Conservation (phyloP, 2,113 vertebrate genomes). For the Cyrtonyx montezumae region DNA sequence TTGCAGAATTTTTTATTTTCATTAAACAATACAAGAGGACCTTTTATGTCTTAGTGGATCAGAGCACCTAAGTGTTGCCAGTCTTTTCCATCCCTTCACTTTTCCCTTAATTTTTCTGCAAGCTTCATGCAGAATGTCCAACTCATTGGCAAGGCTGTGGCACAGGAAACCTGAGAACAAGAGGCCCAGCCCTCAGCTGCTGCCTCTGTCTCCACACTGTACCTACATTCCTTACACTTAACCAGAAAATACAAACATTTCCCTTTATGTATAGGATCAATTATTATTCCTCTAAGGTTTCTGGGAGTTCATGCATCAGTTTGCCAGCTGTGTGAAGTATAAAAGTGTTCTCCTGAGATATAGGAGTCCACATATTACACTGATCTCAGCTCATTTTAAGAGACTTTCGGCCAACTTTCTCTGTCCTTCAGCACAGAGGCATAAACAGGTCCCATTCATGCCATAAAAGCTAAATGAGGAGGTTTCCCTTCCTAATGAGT, state of each 20-base stretch:
- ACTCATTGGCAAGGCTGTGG: not conserved
- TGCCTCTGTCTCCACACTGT: not conserved
- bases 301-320: not conserved
- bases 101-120: not conserved
- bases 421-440: not conserved
- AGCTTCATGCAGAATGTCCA: not conserved
- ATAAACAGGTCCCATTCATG: not conserved
- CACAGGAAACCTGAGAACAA: not conserved
- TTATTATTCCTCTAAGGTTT: not conserved
- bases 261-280: not conserved
- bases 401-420: not conserved
- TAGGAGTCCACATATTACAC: not conserved
- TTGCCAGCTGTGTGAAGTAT: not conserved
- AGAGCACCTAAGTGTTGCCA: rapidly evolving
- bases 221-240: not conserved
- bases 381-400: not conserved
- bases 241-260: not conserved
- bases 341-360: not conserved
- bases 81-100: not conserved
- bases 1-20: not conserved
- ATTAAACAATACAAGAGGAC: not conserved
- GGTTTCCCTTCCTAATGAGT: not conserved
- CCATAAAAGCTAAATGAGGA: not conserved
- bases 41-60: not conserved
- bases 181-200: not conserved